Evolutionary conservation across 2,113 vertebrate genomes (phyloP).

Genomic region (Solea solea): DNA sequence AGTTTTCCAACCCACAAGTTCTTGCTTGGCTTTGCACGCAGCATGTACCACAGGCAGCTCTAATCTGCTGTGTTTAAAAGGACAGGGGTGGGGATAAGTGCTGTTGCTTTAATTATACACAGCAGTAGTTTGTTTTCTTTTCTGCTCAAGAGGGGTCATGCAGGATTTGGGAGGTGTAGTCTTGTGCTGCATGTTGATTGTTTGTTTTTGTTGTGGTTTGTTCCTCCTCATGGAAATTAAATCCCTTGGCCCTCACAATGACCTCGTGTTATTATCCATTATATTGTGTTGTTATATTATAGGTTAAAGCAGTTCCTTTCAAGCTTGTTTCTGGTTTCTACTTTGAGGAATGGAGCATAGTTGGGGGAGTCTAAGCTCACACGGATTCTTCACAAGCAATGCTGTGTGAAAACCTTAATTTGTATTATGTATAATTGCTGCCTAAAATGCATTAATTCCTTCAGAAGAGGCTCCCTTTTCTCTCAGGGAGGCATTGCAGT

Average conservation of each 20-base stretch:
- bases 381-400: neutral
- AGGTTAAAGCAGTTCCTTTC: constrained; percentile 31
- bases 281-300: too few species aligned
- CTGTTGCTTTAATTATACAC: constrained; percentile 36
- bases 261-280: too few species aligned
- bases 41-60: neutral
- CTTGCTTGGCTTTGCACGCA: constrained; percentile 16
- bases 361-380: constrained; percentile 20
- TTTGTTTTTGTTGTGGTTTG: constrained; percentile 36
- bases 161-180: neutral
- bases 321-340: neutral
- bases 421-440: constrained; percentile 20
- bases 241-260: constrained; percentile 1
- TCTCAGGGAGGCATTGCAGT: constrained; percentile 10
- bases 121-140: constrained; percentile 28
- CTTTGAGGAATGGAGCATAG: neutral
- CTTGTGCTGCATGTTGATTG: constrained; percentile 39
- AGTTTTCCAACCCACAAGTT: neutral
- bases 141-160: constrained; percentile 17
- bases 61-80: constrained; percentile 22
- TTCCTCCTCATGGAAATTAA: constrained; percentile 4
- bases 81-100: neutral
- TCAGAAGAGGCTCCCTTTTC: constrained; percentile 4
- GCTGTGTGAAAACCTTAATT: constrained; percentile 8
- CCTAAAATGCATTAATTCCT: constrained; percentile 24